Evolutionary conservation across 2,888 invertebrate genomes (phyloP), one percentile per base, ranked within the genome.

Genomic region (Noctua pronuba): DNA sequence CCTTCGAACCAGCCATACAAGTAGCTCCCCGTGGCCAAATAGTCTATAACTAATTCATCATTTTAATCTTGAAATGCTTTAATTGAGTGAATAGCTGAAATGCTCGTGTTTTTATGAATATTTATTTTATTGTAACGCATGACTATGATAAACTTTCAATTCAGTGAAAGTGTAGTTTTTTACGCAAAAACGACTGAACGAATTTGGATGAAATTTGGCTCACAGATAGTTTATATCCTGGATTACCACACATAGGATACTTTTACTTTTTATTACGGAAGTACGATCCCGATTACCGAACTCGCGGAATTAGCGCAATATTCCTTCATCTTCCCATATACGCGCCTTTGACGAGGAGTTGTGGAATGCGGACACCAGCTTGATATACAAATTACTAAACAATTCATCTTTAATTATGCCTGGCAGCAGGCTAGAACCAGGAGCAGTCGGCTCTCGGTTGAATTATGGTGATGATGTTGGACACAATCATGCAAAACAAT

Each of bases 1-100:
- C 11, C 41, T 70, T 49, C 64, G 24, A 71, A 35, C 64, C n/a
- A 77, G 38, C 88, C 81, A 87, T n/a, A 83, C 66, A 81, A 11
- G 58, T 28, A 62, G 16, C 73, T 68, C 83, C 75, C 58, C 73
- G 79, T 86, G 52, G 66, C 41, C 35, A 46, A 70, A 71, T 52
- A 49, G 41, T 24, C 3, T 46, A 3, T 60, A n/a, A 74, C 77
- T 66, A 67, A 84, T 79, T 78, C 75, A 66, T n/a, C 35, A 55
- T 35, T 38, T 70, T 41, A 69, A 76, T 67, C 52, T 72, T 44
- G 44, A 77, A 78, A 28, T 60, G 21, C 24, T 41, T 13, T 52
- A 58, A 35, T 13, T 35, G n/a, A 24, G 10, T 28, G 46, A 73
- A 16, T 77, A 58, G 52, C 49, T 46, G n/a, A 60, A 28, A 13